Evolutionary conservation across 2,113 vertebrate genomes (phyloP).

Genomic region (Heloderma charlesbogerti): DNA sequence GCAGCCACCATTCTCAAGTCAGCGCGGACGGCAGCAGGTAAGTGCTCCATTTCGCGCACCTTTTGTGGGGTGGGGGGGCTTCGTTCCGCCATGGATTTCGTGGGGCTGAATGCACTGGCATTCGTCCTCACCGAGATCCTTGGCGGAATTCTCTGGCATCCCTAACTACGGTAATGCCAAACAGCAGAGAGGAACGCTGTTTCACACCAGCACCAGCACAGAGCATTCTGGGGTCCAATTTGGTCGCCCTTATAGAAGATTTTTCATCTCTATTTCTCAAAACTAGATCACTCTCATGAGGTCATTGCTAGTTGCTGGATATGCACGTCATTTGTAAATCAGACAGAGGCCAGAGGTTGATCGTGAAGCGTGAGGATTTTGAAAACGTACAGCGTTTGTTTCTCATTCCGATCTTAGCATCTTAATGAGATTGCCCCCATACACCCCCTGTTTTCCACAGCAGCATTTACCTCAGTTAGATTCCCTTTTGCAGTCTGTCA

Average conservation of each 20-base stretch:
- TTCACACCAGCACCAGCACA: background rate
- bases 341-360: background rate
- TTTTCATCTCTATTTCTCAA: background rate
- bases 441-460: background rate
- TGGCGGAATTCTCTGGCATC: too few species aligned
- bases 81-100: too few species aligned
- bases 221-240: background rate
- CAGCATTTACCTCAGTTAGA: background rate
- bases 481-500: accelerated
- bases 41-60: too few species aligned
- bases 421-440: background rate
- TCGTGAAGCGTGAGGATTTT: background rate
- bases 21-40: too few species aligned
- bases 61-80: too few species aligned
- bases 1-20: too few species aligned
- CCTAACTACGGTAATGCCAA: background rate
- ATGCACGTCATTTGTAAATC: background rate
- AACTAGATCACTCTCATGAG: background rate
- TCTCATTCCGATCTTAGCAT: background rate
- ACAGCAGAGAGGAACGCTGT: background rate
- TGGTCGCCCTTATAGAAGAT: background rate
- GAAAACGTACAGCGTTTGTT: background rate
- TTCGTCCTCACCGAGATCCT: too few species aligned
- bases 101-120: too few species aligned
- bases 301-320: background rate